phyloP scores from a whole-genome alignment of 2,113 vertebrate genomes.

The Hippocampus zosterae region DNA sequence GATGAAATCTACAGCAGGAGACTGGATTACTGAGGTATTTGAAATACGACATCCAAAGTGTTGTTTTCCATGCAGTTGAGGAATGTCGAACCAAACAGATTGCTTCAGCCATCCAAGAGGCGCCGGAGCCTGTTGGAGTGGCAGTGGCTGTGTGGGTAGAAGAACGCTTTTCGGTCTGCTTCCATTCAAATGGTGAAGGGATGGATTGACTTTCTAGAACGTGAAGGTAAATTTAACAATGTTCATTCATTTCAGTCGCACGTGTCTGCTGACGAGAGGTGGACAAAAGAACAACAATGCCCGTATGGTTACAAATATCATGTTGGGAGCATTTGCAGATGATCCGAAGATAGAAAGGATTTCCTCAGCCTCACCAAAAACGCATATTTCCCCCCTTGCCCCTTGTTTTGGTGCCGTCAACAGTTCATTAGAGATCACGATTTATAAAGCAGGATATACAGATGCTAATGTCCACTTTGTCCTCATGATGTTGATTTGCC shows the following conservation, averaged over 20 bases:
- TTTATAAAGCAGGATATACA: no score
- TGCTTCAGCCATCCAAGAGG: conserved; percentile 58
- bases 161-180: not conserved
- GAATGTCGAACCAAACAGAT: conserved; percentile 68
- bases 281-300: conserved; percentile 69
- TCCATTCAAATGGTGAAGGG: not conserved
- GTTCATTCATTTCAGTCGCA: conserved; percentile 42
- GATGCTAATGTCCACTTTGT: no score
- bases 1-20: conserved; percentile 72
- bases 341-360: conserved; percentile 63
- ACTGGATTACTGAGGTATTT: not conserved
- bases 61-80: conserved; percentile 57
- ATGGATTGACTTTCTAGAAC: not conserved
- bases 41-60: not conserved
- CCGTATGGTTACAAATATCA: conserved; percentile 53
- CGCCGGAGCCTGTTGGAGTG: conserved; percentile 27
- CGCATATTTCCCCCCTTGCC: not conserved
- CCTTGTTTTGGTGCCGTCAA: no score
- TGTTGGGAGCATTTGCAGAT: conserved; percentile 61
- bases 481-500: not conserved
- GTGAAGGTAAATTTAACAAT: not conserved
- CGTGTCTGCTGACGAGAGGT: conserved; percentile 63
- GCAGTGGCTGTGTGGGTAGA: conserved; percentile 49
- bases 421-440: no score
- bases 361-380: conserved; percentile 54